Conservation (phyloP, 2,888 invertebrate species). For the Macaria notata region DNA sequence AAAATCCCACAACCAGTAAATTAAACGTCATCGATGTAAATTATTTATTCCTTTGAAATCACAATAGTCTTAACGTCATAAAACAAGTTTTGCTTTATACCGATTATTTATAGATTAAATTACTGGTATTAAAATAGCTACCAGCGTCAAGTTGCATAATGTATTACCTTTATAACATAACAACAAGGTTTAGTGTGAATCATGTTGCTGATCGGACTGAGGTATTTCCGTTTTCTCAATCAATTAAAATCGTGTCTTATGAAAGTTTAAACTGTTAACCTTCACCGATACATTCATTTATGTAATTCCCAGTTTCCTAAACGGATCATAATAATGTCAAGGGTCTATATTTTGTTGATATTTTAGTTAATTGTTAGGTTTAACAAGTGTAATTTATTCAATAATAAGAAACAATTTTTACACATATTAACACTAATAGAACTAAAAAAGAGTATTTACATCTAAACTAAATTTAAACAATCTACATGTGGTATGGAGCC, state of each 20-base stretch:
- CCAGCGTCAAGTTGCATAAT: conserved; percentile 18
- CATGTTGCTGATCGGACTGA: conserved; percentile 6
- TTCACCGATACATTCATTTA: too few species aligned
- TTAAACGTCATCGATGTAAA: conserved; percentile 37
- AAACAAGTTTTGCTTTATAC: conserved; percentile 28
- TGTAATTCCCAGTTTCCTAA: too few species aligned
- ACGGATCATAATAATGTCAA: too few species aligned
- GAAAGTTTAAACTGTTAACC: background rate
- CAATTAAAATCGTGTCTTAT: background rate
- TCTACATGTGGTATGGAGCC: too few species aligned
- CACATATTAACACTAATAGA: too few species aligned
- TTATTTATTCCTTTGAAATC: conserved; percentile 30
- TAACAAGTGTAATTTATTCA: too few species aligned
- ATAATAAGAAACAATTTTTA: too few species aligned
- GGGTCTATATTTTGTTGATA: too few species aligned
- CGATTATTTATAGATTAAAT: conserved; percentile 30
- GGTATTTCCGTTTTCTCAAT: conserved; percentile 14
- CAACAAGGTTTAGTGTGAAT: conserved; percentile 27
- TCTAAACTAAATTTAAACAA: too few species aligned
- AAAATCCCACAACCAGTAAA: conserved; percentile 15
- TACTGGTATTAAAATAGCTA: conserved; percentile 23
- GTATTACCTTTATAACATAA: background rate
- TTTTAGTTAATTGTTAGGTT: too few species aligned
- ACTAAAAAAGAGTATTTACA: too few species aligned
- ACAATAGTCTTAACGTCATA: conserved; percentile 25